Evolutionary conservation across 1,140 invertebrate species (phyloP).

Genomic region (Protaetia brevitarsis): DNA sequence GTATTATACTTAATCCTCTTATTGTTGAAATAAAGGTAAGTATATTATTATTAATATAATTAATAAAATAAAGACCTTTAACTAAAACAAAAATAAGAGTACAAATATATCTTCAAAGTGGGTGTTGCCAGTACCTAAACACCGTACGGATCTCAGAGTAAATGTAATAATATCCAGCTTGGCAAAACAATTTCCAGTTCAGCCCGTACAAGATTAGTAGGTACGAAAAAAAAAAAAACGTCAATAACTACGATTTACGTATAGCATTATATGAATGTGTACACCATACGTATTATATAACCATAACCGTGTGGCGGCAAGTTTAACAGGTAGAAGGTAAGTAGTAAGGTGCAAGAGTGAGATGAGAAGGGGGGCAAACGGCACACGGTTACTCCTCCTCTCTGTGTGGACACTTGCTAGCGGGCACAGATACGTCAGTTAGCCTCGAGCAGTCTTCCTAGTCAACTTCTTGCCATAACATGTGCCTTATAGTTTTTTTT

Average conservation of each 20-base stretch:
- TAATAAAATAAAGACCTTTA: too few relatives aligned
- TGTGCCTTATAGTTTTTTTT: slow-evolving; percentile 24
- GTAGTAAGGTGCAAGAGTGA: slow-evolving; percentile 10
- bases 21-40: too few relatives aligned
- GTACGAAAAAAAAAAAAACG: too few relatives aligned
- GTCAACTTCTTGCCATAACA: slow-evolving; percentile 35
- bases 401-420: slow-evolving; percentile 39
- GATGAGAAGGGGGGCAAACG: slow-evolving; percentile 25
- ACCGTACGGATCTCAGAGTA: too few relatives aligned
- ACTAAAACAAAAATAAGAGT: too few relatives aligned
- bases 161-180: too few relatives aligned
- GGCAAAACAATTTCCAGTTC: too few relatives aligned
- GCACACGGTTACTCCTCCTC: slow-evolving; percentile 24
- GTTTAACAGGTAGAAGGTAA: slow-evolving; percentile 13
- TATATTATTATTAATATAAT: too few relatives aligned
- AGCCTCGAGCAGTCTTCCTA: slow-evolving; percentile 43
- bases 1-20: too few relatives aligned
- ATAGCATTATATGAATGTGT: not conserved
- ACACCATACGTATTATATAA: slow-evolving; percentile 14
- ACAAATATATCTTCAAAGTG: too few relatives aligned
- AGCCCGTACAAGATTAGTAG: too few relatives aligned
- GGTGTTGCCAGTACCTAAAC: too few relatives aligned
- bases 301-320: slow-evolving; percentile 3
- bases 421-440: slow-evolving; percentile 44
- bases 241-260: not conserved